These are phyloP conservation scores for Metalampra italica DNA, from an alignment of 2,888 invertebrate species.

Conservation along the genomic window DNA sequence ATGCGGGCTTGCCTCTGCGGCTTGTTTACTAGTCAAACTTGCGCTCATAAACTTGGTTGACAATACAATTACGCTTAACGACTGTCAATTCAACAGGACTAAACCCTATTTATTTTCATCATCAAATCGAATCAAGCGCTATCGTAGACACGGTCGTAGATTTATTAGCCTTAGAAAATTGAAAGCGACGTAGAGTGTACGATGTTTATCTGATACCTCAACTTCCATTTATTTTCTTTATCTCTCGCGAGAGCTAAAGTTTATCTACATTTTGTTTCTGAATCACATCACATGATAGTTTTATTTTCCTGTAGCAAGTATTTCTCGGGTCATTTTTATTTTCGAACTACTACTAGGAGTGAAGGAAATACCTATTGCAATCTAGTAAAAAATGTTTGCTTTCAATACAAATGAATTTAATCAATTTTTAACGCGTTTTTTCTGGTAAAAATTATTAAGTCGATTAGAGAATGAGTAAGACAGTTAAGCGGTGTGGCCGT, in stretches of 20 bases:
- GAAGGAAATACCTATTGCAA: too few relatives aligned
- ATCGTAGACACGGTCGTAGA: slow-evolving; percentile 1
- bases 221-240: slow-evolving; percentile 26
- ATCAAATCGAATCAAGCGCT: slow-evolving; percentile 3
- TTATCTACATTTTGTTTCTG: not conserved
- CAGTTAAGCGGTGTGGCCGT: too few relatives aligned
- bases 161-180: slow-evolving; percentile 15
- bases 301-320: too few relatives aligned
- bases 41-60: slow-evolving; percentile 39
- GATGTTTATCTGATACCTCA: slow-evolving; percentile 12
- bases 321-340: too few relatives aligned
- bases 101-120: slow-evolving; percentile 10
- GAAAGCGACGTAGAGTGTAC: slow-evolving; percentile 9
- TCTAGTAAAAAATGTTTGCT: too few relatives aligned
- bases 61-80: slow-evolving; percentile 49
- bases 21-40: slow-evolving; percentile 34
- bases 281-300: too few relatives aligned
- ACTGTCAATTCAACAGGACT: slow-evolving; percentile 27
- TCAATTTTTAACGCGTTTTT: too few relatives aligned
- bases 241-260: slow-evolving; percentile 18
- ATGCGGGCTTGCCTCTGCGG: slow-evolving; percentile 48
- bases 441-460: too few relatives aligned
- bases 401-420: too few relatives aligned
- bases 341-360: too few relatives aligned
- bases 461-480: too few relatives aligned